A percentile compares a stretch with the other conserved stretches of the same genome.
phyloP scores from a whole-genome alignment of 2,113 vertebrate species.

The Mormyrus iriodes region DNA sequence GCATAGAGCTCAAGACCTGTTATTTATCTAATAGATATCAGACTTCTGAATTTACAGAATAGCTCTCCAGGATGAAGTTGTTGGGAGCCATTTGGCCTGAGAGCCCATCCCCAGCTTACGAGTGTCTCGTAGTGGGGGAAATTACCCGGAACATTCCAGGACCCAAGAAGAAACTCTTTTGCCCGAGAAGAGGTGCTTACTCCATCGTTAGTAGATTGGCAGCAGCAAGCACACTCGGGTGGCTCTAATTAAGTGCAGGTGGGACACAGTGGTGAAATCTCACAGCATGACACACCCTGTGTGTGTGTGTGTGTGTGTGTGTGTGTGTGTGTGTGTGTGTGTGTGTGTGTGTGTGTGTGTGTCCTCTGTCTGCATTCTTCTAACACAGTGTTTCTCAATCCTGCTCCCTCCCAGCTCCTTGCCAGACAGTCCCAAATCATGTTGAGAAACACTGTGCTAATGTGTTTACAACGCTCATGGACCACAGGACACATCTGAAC shows the following conservation, averaged over 20 bases:
- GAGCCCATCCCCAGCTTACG: background rate
- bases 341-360: background rate
- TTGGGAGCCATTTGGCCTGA: background rate
- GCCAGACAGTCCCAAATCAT: background rate
- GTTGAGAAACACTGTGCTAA: background rate
- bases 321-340: background rate
- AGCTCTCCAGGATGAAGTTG: background rate
- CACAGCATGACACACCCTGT: background rate
- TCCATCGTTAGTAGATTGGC: background rate
- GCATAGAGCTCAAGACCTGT: background rate
- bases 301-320: background rate
- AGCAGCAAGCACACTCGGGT: background rate
- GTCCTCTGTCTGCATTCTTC: background rate
- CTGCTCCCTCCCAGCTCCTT: background rate
- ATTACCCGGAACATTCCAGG: background rate
- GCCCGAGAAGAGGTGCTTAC: background rate
- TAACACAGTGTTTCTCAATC: background rate
- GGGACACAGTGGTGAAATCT: background rate
- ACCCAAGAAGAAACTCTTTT: background rate
- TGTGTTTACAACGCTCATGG: background rate
- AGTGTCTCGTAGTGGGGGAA: background rate
- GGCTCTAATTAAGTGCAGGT: background rate
- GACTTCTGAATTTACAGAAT: background rate
- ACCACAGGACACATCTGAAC: too few relatives aligned
- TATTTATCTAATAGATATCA: background rate